Evolutionary conservation across 2,888 invertebrate genomes (phyloP).

Genomic region (Habroteleia sp.): DNA sequence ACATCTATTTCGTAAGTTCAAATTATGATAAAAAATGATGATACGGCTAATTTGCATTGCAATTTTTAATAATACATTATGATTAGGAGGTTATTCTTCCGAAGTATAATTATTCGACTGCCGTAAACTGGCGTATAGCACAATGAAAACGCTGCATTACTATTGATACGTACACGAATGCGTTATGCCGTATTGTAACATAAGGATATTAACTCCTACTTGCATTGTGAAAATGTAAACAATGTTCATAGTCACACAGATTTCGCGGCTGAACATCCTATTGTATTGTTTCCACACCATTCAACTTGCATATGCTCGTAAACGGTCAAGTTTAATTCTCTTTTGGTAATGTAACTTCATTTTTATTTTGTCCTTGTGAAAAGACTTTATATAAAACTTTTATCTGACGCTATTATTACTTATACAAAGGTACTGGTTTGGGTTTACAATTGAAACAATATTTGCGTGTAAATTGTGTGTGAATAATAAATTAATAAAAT

Average conservation of each 20-base stretch:
- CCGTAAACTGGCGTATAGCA: neutral
- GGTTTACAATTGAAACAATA: too few relatives aligned
- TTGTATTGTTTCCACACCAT: constrained; percentile 34
- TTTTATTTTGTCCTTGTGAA: constrained; percentile 28
- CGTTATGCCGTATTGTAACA: constrained; percentile 17
- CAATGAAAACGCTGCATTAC: constrained; percentile 1
- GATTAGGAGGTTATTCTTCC: too few relatives aligned
- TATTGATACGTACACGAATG: constrained; percentile 16
- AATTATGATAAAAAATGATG: too few relatives aligned
- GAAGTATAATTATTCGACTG: too few relatives aligned
- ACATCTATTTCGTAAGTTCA: too few relatives aligned
- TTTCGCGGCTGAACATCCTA: constrained; percentile 41
- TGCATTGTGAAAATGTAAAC: constrained; percentile 48
- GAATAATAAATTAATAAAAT: too few relatives aligned
- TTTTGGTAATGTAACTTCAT: constrained; percentile 24
- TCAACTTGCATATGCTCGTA: constrained; percentile 37
- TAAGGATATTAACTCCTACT: constrained; percentile 33
- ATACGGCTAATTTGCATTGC: too few relatives aligned
- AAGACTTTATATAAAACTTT: too few relatives aligned
- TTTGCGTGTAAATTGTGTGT: too few relatives aligned
- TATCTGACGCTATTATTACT: too few relatives aligned
- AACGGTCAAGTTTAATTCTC: constrained; percentile 51
- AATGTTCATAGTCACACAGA: constrained; percentile 44
- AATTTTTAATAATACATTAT: too few relatives aligned
- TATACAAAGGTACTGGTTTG: too few relatives aligned